A percentile compares a stretch with the other conserved stretches of the same genome.
phyloP scores from a whole-genome alignment of 2,797 vertebrate genomes.

The Thripadectes ignobilis region DNA sequence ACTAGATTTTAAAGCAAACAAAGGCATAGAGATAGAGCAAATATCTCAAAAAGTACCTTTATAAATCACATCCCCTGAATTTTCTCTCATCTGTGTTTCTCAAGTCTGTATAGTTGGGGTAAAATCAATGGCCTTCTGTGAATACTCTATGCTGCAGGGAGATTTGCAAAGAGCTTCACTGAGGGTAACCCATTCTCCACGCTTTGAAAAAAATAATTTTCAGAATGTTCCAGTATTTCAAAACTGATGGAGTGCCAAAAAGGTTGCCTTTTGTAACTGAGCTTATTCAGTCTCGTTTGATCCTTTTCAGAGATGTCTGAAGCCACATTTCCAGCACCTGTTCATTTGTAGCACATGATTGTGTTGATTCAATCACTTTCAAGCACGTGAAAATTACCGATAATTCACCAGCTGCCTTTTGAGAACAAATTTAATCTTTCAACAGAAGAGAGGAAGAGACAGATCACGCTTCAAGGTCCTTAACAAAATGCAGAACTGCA shows the following conservation, averaged over 20 bases:
- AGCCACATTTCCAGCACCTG: constrained; percentile 3
- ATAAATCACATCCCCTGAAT: background rate
- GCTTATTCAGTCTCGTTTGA: background rate
- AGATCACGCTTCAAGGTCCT: background rate
- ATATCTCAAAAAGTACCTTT: background rate
- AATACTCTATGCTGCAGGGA: background rate
- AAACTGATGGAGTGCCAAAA: background rate
- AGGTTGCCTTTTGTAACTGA: background rate
- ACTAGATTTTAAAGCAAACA: background rate
- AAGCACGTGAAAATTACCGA: constrained; percentile 16
- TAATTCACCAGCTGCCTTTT: constrained; percentile 50
- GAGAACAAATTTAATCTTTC: constrained; percentile 17
- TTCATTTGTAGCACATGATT: constrained; percentile 4
- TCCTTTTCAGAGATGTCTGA: background rate
- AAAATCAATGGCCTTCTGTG: background rate
- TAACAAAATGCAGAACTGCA: background rate
- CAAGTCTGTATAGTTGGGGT: background rate
- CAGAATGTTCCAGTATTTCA: background rate
- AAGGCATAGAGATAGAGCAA: background rate
- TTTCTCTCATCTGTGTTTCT: background rate
- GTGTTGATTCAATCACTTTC: constrained; percentile 33
- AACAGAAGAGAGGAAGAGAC: background rate
- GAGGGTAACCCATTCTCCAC: background rate
- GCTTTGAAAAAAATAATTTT: background rate
- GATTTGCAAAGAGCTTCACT: background rate